Base-by-base conservation (phyloP, 2,113 vertebrate genomes). In the Tretioscincus oriximinensis region DNA sequence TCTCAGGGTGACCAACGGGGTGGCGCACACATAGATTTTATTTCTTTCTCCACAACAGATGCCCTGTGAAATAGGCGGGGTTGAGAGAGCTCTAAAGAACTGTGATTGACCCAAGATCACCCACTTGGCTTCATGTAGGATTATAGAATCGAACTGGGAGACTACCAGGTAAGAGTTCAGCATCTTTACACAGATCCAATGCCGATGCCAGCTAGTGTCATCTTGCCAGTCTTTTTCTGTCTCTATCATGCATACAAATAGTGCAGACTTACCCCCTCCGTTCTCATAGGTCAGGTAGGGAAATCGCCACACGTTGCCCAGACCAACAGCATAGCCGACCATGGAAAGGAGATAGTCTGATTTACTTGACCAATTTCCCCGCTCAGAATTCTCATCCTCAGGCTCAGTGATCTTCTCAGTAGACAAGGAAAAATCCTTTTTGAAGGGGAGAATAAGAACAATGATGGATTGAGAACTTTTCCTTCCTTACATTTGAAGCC, bases 261-360 rank as follows among this genome's bases (percentile, higher is more conserved):
- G 7, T 2, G 63, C 69, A 77, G 54, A 9, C 82, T 29, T 84
- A 98, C 98, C 98, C 90, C 98, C 98, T 66, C 98, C 98, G 0
- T 99, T 97, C 91, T 95, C 96, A 92, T 98, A 99, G 54, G 97
- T 95, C 86, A 99, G 92, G 84, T 98, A 99, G 1, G 98, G 98
- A 87, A 99, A 99, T 67, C 98, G 93, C 98, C 98, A 99, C 51
- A 99, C 96, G 18, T 99, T 99, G 68, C 98, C 98, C 67, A 99
- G 91, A 51, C 98, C 98, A 31, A 99, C 97, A 5, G 98, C 98
- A 0, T 98, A 98, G 86, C 98, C 98, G 41, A 99, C 95, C 93
- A 98, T 96, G 70, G 98, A 99, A 2, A 99, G 95, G 81, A 99
- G 94, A 84, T 99, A 99, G 67, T 99, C 98, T 1, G 63, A 93